A percentile compares a stretch with the other conserved stretches of the same genome.
These are phyloP conservation scores for Trinorchestia longiramus DNA, from an alignment of 1,140 invertebrate genomes.

Conservation along the genomic window DNA sequence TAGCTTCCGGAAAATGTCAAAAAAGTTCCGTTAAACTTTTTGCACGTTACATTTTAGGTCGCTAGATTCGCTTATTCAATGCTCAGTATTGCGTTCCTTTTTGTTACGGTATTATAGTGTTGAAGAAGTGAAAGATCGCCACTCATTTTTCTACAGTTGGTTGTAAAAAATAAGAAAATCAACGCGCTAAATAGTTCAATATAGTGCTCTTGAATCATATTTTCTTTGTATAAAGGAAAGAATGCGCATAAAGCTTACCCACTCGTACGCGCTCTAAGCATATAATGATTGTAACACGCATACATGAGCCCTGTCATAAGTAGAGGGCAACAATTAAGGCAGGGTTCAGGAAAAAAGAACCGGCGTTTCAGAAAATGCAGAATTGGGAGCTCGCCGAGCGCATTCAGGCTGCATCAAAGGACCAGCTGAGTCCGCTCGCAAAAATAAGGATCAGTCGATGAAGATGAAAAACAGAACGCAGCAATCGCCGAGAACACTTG, in stretches of 20 bases:
- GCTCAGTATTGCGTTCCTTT: too few relatives aligned
- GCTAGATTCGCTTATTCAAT: too few relatives aligned
- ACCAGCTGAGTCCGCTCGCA: background rate
- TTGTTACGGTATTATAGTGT: too few relatives aligned
- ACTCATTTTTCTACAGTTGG: too few relatives aligned
- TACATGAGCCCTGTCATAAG: background rate
- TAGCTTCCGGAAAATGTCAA: too few relatives aligned
- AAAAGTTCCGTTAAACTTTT: too few relatives aligned
- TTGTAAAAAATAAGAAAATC: too few relatives aligned
- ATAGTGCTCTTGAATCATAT: too few relatives aligned
- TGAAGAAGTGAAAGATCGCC: too few relatives aligned
- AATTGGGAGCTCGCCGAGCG: background rate
- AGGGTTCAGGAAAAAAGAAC: background rate
- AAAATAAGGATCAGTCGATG: constrained; percentile 30
- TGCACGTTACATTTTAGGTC: too few relatives aligned
- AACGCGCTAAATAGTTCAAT: too few relatives aligned
- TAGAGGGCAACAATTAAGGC: background rate
- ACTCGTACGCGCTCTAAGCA: background rate
- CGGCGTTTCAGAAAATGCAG: background rate
- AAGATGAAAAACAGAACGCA: constrained; percentile 28
- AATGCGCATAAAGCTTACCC: background rate
- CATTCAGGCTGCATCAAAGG: background rate
- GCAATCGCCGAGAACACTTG: constrained; percentile 28
- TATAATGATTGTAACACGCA: background rate
- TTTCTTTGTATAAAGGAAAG: too few relatives aligned